Evolutionary conservation across 2,888 invertebrate genomes (phyloP), one percentile per base, ranked within the genome.

Genomic region (Sminthurides aquaticus): DNA sequence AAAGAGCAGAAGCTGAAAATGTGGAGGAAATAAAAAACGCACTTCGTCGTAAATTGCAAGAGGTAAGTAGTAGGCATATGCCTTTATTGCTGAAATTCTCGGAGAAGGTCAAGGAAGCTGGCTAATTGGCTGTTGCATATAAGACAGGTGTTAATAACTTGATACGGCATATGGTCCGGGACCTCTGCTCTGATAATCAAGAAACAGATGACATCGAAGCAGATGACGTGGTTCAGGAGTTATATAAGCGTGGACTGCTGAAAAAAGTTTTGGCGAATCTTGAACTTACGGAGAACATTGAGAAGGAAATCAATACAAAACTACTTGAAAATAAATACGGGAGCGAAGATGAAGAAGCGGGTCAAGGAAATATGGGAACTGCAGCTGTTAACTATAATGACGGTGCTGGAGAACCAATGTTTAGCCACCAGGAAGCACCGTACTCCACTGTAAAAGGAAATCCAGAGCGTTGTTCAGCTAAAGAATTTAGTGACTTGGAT

Each of bases 141-240:
- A n/a, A 71, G 71, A 70, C 66, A 55, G 71, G 71, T 25, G 68
- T 71, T 60, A 54, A 54, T 5, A 60, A 28, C 11, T 25, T 66
- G 24, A 69, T 71, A 8, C 60, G 67, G 8, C 62, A 61, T 52
- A 68, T 69, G 67, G 71, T 71, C 0, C 28, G 62, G 24, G 62
- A 67, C 3, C 60, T 71, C 3, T 70, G 66, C 29, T 49, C 59
- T 22, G 43, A 29, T 18, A n/a, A n/a, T n/a, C 49, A 59, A 20
- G 57, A 60, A 48, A 3, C 60, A 1, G 24, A 54, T 11, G 58
- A 62, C 2, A 49, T 68, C 11, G 65, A 62, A 26, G 68, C 69
- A 1, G 69, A 70, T 2, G 66, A 69, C 52, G 67, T 71, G 26
- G 57, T 71, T 3, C 34, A 65, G 49, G 60, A 68, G 54, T 62